Evolutionary conservation across 2,113 vertebrate species (phyloP).

Genomic region (Cinclus cinclus): DNA sequence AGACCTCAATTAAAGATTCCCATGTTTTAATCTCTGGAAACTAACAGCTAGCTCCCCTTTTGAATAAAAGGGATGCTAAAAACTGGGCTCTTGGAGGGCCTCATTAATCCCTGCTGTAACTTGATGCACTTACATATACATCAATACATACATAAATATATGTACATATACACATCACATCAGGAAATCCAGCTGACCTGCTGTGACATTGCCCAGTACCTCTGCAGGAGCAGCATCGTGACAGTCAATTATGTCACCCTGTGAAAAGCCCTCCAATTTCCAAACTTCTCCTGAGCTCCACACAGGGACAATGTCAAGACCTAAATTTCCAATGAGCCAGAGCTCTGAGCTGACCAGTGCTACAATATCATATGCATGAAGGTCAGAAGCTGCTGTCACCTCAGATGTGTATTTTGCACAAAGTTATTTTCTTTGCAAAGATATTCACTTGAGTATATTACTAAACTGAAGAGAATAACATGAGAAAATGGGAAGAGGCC

Average conservation of each 20-base stretch:
- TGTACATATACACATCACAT: background rate
- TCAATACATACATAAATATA: too few species aligned
- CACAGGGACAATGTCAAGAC: background rate
- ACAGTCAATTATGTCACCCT: background rate
- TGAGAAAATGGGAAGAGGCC: background rate
- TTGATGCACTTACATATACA: background rate
- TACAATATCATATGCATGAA: slow-evolving; percentile 18
- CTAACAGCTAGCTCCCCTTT: background rate
- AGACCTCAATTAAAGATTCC: background rate
- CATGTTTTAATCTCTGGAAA: background rate
- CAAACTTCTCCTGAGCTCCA: background rate
- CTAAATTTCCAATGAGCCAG: slow-evolving; percentile 12
- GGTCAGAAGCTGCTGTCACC: slow-evolving; percentile 40
- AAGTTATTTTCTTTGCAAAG: slow-evolving; percentile 16
- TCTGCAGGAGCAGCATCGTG: background rate
- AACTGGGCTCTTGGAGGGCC: background rate
- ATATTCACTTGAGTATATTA: background rate
- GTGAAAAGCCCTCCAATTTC: background rate
- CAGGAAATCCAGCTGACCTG: background rate
- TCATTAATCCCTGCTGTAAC: background rate
- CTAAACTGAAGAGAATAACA: slow-evolving; percentile 29
- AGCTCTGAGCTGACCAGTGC: slow-evolving; percentile 9
- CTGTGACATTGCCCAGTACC: background rate
- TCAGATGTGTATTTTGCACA: slow-evolving; percentile 6
- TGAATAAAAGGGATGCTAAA: background rate